Evolutionary conservation across 1,140 invertebrate species (phyloP).

Genomic region (Vollenhovia emeryi): DNA sequence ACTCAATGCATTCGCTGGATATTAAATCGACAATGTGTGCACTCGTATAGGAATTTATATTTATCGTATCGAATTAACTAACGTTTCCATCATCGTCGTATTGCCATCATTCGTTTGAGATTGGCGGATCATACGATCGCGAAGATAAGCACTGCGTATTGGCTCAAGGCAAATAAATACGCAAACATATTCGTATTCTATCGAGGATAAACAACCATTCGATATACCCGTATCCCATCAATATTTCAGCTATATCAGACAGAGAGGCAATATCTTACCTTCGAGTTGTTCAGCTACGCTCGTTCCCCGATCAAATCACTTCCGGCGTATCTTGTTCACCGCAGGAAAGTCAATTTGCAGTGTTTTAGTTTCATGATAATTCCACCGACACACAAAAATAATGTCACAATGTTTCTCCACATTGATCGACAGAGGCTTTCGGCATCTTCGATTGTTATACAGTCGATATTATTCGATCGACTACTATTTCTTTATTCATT

Average conservation of each 20-base stretch:
- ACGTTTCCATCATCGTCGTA: background rate
- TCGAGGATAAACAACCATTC: background rate
- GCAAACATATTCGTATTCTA: background rate
- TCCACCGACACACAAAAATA: background rate
- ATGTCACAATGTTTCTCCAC: constrained; percentile 13
- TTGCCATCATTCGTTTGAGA: background rate
- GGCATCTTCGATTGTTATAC: background rate
- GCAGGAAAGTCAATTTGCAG: constrained; percentile 21
- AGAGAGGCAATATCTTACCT: constrained; percentile 59
- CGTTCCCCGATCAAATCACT: constrained; percentile 9
- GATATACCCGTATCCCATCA: background rate
- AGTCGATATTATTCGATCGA: background rate
- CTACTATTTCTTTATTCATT: background rate
- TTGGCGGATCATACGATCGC: background rate
- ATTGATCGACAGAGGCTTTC: background rate
- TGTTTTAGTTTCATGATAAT: constrained; percentile 22
- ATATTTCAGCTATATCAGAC: background rate
- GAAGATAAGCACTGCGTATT: constrained; percentile 28
- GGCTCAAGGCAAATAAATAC: background rate
- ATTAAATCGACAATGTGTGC: background rate
- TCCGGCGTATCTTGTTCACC: background rate
- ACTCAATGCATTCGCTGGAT: background rate
- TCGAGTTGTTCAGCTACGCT: constrained; percentile 40
- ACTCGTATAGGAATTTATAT: background rate
- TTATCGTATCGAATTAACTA: constrained; percentile 3